These are phyloP conservation scores for Phoxinus phoxinus DNA, from an alignment of 2,113 vertebrate genomes.

Conservation along the genomic window DNA sequence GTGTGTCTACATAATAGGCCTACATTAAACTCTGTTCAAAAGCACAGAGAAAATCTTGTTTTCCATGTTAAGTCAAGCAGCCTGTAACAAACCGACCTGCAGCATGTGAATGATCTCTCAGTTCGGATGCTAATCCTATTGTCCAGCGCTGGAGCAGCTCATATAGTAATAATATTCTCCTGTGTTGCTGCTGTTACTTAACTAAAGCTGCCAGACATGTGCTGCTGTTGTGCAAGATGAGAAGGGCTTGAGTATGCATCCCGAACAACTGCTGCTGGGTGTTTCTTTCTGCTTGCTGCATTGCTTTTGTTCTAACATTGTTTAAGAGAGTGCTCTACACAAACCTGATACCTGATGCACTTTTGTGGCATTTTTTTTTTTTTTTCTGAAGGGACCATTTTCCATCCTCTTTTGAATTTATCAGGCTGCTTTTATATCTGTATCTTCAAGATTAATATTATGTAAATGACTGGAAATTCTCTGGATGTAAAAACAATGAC, in stretches of 20 bases:
- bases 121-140: conserved; percentile 12
- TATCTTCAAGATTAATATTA: not conserved
- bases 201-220: conserved; percentile 6
- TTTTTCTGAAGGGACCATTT: not conserved
- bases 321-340: not conserved
- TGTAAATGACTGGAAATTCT: not conserved
- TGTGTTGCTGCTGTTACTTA: not conserved
- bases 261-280: not conserved
- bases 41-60: not conserved
- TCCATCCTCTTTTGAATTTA: not conserved
- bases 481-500: not conserved
- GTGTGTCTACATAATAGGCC: not conserved
- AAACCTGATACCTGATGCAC: not conserved
- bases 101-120: conserved; percentile 26
- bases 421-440: not conserved
- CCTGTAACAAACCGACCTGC: not conserved
- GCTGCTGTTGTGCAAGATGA: conserved; percentile 19
- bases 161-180: not conserved
- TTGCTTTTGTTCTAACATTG: not conserved
- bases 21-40: not conserved
- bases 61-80: not conserved
- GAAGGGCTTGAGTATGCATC: not conserved
- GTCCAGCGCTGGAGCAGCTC: not conserved
- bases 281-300: not conserved
- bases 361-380: not conserved